Percentiles rank a stretch among this genome's conserved stretches.
These are phyloP conservation scores for Glyphotaelius pellucidus DNA, from an alignment of 2,888 invertebrate species.

Conservation along the genomic window DNA sequence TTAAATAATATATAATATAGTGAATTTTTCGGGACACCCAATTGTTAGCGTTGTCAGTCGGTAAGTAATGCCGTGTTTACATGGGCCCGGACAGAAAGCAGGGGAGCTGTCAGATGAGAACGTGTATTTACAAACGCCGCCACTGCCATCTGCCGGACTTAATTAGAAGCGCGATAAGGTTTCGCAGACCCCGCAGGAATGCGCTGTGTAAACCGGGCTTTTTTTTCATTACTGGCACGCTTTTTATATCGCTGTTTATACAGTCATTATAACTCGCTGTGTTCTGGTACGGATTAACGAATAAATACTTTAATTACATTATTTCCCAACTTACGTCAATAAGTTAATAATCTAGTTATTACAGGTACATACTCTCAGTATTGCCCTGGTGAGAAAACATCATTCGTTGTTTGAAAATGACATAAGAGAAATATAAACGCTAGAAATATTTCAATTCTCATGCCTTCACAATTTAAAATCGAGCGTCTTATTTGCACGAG, in stretches of 20 bases:
- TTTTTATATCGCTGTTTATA: neutral
- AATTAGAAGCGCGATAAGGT: constrained; percentile 32
- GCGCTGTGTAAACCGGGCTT: neutral
- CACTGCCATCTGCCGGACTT: constrained; percentile 21
- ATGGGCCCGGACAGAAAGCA: constrained; percentile 13
- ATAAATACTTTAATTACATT: neutral
- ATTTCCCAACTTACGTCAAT: neutral
- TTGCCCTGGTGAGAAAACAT: neutral
- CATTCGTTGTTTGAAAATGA: too few species aligned
- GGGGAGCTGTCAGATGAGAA: neutral
- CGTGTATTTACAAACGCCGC: neutral
- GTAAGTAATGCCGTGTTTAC: constrained; percentile 12
- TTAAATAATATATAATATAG: too few species aligned
- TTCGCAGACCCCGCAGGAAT: constrained; percentile 3
- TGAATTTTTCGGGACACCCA: neutral
- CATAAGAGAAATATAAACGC: too few species aligned
- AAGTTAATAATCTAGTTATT: neutral
- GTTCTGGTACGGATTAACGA: neutral
- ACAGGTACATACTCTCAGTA: neutral
- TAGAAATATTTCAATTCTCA: too few species aligned
- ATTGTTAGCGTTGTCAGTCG: neutral
- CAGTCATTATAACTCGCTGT: neutral
- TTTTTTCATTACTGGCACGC: neutral
- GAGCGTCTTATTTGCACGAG: too few species aligned
- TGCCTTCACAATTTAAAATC: too few species aligned